Evolutionary conservation across 64 coral and sea anemone genomes (phyloP).

Genomic region (Orbicella faveolata): DNA sequence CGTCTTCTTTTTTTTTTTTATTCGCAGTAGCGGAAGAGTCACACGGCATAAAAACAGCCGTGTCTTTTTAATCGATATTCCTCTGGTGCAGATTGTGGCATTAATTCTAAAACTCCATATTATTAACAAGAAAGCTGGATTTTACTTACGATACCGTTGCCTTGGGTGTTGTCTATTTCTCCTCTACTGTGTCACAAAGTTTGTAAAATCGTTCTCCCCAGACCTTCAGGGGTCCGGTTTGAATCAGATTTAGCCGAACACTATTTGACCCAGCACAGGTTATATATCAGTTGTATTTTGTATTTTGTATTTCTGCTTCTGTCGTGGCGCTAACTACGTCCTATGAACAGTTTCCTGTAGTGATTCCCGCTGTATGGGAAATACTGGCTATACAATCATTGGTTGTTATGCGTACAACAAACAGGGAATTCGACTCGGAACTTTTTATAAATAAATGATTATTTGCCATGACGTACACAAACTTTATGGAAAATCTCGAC

Average conservation of each 20-base stretch:
- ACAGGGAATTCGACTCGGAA: background rate
- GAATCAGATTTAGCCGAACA: background rate
- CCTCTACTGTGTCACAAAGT: background rate
- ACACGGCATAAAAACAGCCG: too few relatives aligned
- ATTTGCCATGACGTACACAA: background rate
- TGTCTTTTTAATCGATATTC: background rate
- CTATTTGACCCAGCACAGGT: background rate
- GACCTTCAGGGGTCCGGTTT: background rate
- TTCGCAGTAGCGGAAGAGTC: too few relatives aligned
- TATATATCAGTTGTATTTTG: background rate
- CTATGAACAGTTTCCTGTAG: background rate
- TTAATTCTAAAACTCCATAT: background rate
- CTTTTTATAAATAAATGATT: conserved; percentile 33
- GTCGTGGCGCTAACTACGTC: background rate
- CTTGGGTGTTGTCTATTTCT: background rate
- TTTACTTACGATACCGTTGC: background rate
- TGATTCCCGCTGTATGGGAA: background rate
- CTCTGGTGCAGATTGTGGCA: background rate
- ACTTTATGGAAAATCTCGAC: background rate
- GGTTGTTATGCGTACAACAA: background rate
- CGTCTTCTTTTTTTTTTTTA: too few relatives aligned
- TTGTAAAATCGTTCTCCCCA: background rate
- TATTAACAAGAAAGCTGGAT: background rate
- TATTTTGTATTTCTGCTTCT: background rate
- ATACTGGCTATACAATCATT: background rate